These are phyloP conservation scores for Pseudomyrmex flavicornis DNA, from an alignment of 1,140 invertebrate species.

Conservation along the genomic window DNA sequence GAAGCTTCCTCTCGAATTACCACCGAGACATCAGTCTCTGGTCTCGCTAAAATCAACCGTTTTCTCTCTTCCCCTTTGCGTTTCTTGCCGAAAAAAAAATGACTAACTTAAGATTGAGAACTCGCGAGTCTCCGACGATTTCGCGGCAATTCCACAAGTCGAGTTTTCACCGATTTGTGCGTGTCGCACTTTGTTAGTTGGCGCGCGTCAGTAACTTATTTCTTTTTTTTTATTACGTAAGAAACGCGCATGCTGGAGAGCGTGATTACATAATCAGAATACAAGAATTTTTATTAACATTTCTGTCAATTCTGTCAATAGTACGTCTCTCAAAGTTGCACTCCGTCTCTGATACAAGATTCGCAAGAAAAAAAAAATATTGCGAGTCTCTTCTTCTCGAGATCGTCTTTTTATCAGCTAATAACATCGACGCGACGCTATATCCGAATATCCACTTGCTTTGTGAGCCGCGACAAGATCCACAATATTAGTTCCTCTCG, in stretches of 20 bases:
- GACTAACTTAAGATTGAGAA: background rate
- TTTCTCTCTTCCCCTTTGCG: background rate
- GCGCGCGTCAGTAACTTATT: too few species aligned
- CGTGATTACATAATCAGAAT: background rate
- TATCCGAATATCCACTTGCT: constrained; percentile 57
- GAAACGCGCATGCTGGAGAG: background rate
- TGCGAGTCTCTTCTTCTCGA: constrained; percentile 8
- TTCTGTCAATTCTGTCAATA: background rate
- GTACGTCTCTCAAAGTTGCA: background rate
- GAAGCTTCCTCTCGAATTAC: constrained; percentile 70
- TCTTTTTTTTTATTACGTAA: background rate
- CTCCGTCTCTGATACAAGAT: background rate
- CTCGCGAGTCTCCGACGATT: background rate
- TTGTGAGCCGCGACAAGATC: constrained; percentile 55
- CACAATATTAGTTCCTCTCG: constrained; percentile 66
- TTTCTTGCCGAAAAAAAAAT: background rate
- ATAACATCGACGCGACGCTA: constrained; percentile 53
- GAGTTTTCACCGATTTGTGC: background rate
- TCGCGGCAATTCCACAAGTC: background rate
- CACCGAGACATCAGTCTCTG: constrained; percentile 25
- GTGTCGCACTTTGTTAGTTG: too few species aligned
- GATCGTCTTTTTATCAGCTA: constrained; percentile 48
- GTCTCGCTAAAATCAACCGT: constrained; percentile 35
- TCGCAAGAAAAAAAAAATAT: constrained; percentile 33
- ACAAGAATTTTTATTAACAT: background rate